Conservation (phyloP, 1,140 invertebrate genomes). For the Lutraria rhynchaena region DNA sequence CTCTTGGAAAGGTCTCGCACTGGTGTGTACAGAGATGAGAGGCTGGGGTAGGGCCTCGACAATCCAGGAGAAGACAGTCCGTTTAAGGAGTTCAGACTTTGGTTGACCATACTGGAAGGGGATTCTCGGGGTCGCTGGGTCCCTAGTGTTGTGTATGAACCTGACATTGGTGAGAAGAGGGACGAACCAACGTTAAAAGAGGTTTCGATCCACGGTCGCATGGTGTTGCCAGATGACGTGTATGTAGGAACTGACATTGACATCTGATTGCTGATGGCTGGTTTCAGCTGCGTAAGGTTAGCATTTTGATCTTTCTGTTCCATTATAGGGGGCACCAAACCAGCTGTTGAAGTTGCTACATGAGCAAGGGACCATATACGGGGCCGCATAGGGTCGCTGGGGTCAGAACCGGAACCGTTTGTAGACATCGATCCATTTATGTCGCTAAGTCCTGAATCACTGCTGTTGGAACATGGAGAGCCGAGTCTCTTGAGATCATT, state of each 20-base stretch:
- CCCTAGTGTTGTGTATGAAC: constrained; percentile 36
- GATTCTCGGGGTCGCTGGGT: constrained; percentile 46
- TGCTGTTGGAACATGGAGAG: constrained; percentile 78
- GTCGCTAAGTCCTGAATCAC: constrained; percentile 78
- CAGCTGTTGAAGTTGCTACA: constrained; percentile 94
- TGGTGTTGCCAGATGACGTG: constrained; percentile 37
- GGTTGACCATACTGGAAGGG: constrained; percentile 46
- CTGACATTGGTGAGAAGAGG: constrained; percentile 54
- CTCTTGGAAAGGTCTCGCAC: constrained; percentile 54
- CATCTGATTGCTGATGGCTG: constrained; percentile 17
- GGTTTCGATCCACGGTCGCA: constrained; percentile 50
- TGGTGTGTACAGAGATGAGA: constrained; percentile 54
- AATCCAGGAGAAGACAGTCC: constrained; percentile 51
- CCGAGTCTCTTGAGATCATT: constrained; percentile 70
- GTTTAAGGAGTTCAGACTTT: constrained; percentile 48
- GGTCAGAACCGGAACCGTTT: constrained; percentile 60
- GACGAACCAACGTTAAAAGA: constrained; percentile 53
- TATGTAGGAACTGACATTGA: constrained; percentile 37
- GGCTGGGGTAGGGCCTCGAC: constrained; percentile 37
- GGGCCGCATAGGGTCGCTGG: constrained; percentile 87
- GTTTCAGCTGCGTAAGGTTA: constrained; percentile 47
- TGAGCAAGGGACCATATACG: constrained; percentile 99
- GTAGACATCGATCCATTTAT: constrained; percentile 72
- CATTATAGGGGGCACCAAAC: constrained; percentile 20
- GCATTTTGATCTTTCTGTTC: constrained; percentile 50